Evolutionary conservation across 2,113 vertebrate genomes (phyloP).

Genomic region (Ia io): DNA sequence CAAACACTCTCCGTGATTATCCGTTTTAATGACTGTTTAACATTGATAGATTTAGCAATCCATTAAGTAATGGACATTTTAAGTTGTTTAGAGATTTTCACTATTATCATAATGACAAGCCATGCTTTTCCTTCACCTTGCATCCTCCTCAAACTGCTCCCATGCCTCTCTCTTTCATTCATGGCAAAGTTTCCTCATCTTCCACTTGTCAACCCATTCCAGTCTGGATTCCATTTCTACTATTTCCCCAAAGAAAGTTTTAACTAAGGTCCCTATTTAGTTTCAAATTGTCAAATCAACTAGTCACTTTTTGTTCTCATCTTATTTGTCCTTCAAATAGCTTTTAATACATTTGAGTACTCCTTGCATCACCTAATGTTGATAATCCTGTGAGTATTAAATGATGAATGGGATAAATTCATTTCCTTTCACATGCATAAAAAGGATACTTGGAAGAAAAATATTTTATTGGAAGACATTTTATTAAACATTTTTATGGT

Average conservation of each 20-base stretch:
- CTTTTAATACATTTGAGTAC: background rate
- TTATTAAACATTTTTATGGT: conserved; percentile 17
- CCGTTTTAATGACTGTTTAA: background rate
- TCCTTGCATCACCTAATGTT: background rate
- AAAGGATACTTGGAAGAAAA: background rate
- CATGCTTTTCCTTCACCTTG: background rate
- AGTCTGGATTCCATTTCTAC: background rate
- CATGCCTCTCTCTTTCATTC: background rate
- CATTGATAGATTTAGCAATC: background rate
- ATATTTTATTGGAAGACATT: conserved; percentile 14
- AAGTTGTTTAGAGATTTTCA: background rate
- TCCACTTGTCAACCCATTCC: background rate
- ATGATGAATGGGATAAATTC: background rate
- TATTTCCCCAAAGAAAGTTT: background rate
- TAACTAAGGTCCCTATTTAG: background rate
- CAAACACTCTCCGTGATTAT: background rate
- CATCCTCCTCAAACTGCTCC: background rate
- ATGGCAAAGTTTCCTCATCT: background rate
- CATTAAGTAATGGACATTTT: background rate
- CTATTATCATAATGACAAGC: background rate
- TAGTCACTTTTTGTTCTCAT: background rate
- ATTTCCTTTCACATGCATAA: background rate
- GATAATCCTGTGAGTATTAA: background rate
- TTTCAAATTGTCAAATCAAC: background rate
- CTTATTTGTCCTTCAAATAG: background rate